Evolutionary conservation across 2,113 vertebrate species (phyloP), one percentile per base, ranked within the genome.

Genomic region (Suricata suricatta): DNA sequence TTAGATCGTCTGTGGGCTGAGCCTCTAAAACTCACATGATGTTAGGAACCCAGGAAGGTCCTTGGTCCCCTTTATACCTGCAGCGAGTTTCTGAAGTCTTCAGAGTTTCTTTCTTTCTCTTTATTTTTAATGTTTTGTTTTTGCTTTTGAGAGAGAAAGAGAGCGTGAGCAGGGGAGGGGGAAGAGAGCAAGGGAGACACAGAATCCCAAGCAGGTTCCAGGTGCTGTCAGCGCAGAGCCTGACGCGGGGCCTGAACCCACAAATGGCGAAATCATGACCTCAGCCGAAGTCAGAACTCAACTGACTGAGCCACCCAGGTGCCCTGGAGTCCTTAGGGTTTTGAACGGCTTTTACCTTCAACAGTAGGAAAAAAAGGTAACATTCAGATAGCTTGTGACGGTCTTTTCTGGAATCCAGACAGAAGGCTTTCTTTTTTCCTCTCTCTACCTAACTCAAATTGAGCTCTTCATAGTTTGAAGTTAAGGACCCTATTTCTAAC

Each of bases 401-500:
- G 35, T 52, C 76, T 85, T 83, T 69, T 72, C 95, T 63, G 71
- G 66, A 96, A 88, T 63, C 60, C 79, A 84, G 52, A 93, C 7
- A 31, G 77, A 63, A 69, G 68, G 13, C 27, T 72, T 44, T n/a
- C 21, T 63, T 15, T 0, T 17, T 13, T 2, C 47, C 69, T 27
- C 8, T 9, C 23, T 29, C 35, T 31, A 16, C 64, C 88, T 50
- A 47, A 60, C 33, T 83, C 79, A 14, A 16, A n/a, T 0, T 17
- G 35, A 64, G 27, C 86, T 93, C 66, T n/a, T 88, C 47, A 0
- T 19, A 44, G 11, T 29, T 11, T 27, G 50, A 86, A 52, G 85
- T 54, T 38, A 31, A 90, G 81, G 60, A 79, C 66, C 4, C 0
- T 12, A 15, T 52, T 84, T 95, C 77, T 44, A 63, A 88, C 44